A percentile compares a stretch with the other conserved stretches of the same genome.
phyloP scores from a whole-genome alignment of 2,888 invertebrate genomes.

The Mythimna ferrago region DNA sequence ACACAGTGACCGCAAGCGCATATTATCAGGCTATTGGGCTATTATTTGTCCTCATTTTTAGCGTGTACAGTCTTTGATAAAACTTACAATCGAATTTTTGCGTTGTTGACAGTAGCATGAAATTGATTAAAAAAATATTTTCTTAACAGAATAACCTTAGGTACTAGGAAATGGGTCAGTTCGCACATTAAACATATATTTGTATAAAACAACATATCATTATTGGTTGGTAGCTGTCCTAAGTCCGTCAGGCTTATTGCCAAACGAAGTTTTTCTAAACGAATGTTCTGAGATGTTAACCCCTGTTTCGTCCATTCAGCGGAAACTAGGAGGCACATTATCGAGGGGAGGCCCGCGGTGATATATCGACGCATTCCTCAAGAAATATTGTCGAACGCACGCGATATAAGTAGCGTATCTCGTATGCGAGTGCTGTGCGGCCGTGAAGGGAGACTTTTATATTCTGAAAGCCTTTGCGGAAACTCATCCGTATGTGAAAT shows the following conservation, averaged over 20 bases:
- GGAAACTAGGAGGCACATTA: conserved; percentile 80
- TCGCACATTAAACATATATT: background rate
- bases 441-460: conserved; percentile 62
- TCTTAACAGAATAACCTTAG: background rate
- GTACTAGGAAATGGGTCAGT: background rate
- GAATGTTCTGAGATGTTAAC: conserved; percentile 54
- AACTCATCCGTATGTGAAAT: conserved; percentile 62
- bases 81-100: too few species aligned
- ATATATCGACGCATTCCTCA: conserved; percentile 83
- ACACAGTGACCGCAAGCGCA: background rate
- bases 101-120: background rate
- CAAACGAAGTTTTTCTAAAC: conserved; percentile 43
- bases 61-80: background rate
- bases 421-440: conserved; percentile 65
- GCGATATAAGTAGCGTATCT: conserved; percentile 76
- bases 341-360: conserved; percentile 81
- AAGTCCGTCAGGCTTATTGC: conserved; percentile 46
- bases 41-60: background rate
- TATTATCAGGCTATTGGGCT: background rate
- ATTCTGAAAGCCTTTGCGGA: conserved; percentile 63
- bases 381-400: conserved; percentile 82
- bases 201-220: background rate
- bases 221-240: conserved; percentile 7
- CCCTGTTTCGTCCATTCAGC: conserved; percentile 74
- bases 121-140: background rate